Evolutionary conservation across 2,888 invertebrate species (phyloP).

Genomic region (Eutolmus rufibarbis): DNA sequence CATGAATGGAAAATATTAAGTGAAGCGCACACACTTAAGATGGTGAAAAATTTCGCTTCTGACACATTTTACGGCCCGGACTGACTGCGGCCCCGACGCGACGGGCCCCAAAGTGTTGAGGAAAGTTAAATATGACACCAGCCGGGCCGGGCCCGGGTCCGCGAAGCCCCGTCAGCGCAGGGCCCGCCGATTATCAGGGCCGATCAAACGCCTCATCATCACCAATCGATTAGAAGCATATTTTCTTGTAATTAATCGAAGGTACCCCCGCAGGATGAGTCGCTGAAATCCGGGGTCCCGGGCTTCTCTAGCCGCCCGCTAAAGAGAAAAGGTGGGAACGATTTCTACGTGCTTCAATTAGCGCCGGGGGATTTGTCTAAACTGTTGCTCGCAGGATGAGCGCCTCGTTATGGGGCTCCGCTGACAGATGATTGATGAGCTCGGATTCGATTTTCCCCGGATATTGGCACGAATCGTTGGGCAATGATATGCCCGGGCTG

Average conservation of each 20-base stretch:
- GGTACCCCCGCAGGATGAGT: slow-evolving; percentile 24
- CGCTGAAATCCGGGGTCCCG: neutral
- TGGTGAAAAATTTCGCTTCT: slow-evolving; percentile 28
- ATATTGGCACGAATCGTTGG: neutral
- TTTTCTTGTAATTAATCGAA: slow-evolving; percentile 42
- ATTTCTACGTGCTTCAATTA: slow-evolving; percentile 22
- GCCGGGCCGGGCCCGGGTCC: neutral
- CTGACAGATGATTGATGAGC: slow-evolving; percentile 29
- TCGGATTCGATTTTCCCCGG: neutral
- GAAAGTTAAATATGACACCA: slow-evolving; percentile 32
- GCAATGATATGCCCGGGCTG: neutral
- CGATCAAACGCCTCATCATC: slow-evolving; percentile 41
- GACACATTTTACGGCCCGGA: slow-evolving; percentile 24
- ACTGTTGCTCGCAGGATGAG: slow-evolving; percentile 8
- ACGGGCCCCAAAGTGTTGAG: slow-evolving; percentile 29
- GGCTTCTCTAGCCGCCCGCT: neutral
- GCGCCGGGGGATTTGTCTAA: slow-evolving; percentile 16
- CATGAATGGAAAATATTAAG: slow-evolving; percentile 40
- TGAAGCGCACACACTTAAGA: slow-evolving; percentile 33
- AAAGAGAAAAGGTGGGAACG: slow-evolving; percentile 33
- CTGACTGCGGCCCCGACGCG: slow-evolving; percentile 5
- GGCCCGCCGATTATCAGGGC: slow-evolving; percentile 21
- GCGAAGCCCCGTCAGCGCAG: neutral
- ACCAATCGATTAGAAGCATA: slow-evolving; percentile 39
- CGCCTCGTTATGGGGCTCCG: slow-evolving; percentile 9